These are phyloP conservation scores for Diadromus collaris DNA, from an alignment of 2,888 invertebrate genomes.

Conservation along the genomic window DNA sequence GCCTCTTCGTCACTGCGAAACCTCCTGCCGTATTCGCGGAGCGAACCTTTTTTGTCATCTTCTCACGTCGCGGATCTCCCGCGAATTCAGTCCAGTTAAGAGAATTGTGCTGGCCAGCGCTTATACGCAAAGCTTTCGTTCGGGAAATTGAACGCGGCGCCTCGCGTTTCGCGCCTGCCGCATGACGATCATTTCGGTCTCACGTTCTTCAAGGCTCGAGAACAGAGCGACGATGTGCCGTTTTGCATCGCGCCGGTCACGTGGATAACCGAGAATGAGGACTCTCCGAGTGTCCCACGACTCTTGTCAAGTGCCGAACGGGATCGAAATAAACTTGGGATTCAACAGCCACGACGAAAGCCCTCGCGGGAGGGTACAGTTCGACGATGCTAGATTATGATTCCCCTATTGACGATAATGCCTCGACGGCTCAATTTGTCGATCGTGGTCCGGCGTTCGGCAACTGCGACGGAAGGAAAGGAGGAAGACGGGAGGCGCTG, in stretches of 20 bases:
- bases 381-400: constrained; percentile 38
- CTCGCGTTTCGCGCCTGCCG: constrained; percentile 45
- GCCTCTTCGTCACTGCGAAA: constrained; percentile 39
- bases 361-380: background rate
- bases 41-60: constrained; percentile 48
- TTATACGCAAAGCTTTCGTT: constrained; percentile 30
- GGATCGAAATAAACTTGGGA: constrained; percentile 12
- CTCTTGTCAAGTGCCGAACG: background rate
- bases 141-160: constrained; percentile 58
- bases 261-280: constrained; percentile 22
- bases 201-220: constrained; percentile 49
- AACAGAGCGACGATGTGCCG: background rate
- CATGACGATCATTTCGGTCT: constrained; percentile 39
- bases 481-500: constrained; percentile 69
- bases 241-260: constrained; percentile 6
- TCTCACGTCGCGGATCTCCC: constrained; percentile 46
- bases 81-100: constrained; percentile 57
- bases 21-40: constrained; percentile 50
- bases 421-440: constrained; percentile 54
- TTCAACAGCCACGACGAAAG: constrained; percentile 22
- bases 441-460: constrained; percentile 48
- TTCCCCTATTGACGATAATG: constrained; percentile 37
- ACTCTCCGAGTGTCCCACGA: constrained; percentile 24
- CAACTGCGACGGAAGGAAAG: constrained; percentile 55
- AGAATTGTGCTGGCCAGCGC: constrained; percentile 36